Evolutionary conservation across 2,113 vertebrate genomes (phyloP).

Genomic region (Nibea albiflora): DNA sequence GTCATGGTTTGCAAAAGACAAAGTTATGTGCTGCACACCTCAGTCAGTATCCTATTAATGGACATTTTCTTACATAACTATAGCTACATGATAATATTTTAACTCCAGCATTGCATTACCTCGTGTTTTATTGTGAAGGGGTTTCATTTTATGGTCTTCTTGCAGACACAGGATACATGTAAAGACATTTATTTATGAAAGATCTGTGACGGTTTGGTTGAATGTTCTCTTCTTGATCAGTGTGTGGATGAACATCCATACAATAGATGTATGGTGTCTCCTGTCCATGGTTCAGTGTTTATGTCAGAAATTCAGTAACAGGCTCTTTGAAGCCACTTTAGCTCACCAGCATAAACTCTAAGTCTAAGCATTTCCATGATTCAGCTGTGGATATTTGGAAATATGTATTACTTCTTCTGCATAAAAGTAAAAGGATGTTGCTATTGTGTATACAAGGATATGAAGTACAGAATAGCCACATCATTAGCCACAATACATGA

Average conservation of each 20-base stretch:
- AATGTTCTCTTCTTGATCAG: neutral
- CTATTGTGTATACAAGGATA: slow-evolving; percentile 35
- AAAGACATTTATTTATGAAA: slow-evolving; percentile 3
- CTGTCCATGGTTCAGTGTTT: slow-evolving; percentile 40
- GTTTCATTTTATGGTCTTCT: neutral
- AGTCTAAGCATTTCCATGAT: slow-evolving; percentile 55
- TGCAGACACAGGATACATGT: slow-evolving; percentile 4
- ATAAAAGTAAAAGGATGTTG: slow-evolving; percentile 24
- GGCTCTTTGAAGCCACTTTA: slow-evolving; percentile 55
- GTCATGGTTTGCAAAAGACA: slow-evolving; percentile 19
- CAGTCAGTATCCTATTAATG: slow-evolving; percentile 5
- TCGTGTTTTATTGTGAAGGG: slow-evolving; percentile 15
- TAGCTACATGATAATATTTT: slow-evolving; percentile 22
- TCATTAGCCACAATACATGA: neutral
- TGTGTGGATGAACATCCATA: slow-evolving; percentile 30
- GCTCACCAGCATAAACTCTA: slow-evolving; percentile 74
- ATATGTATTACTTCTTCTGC: slow-evolving; percentile 26
- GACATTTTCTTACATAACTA: slow-evolving; percentile 6
- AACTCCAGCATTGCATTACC: neutral
- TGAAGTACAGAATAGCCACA: neutral
- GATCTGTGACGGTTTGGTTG: too few relatives aligned
- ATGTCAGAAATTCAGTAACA: slow-evolving; percentile 18
- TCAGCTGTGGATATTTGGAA: slow-evolving; percentile 37
- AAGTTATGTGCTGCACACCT: slow-evolving; percentile 14
- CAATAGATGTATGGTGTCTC: slow-evolving; percentile 32